Evolutionary conservation across 1,140 invertebrate genomes (phyloP), one percentile per base, ranked within the genome.

Genomic region (Brachionus koreanus): DNA sequence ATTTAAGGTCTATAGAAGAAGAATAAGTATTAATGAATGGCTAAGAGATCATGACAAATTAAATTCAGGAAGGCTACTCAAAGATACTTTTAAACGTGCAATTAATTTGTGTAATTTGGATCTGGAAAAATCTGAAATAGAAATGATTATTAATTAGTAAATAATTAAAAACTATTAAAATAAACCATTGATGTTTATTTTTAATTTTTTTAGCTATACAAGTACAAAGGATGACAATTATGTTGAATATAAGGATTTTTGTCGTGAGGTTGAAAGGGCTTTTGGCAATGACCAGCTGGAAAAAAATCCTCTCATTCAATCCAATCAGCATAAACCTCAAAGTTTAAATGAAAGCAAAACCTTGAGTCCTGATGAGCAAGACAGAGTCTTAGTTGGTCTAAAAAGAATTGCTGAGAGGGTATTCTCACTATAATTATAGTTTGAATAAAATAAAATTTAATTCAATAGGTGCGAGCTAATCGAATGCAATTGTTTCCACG

Each of bases 11-110:
- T 84, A 83, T 77, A 86, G 85, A 82, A 86, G 87, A 65, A 85
- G 88, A 83, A 83, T 89, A 6, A 75, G 88, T 33, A 84, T 88
- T 12, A 84, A 86, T 29, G 88, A 89, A 33, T 88, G 86, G 83
- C 85, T 89, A 84, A 85, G 83, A 82, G 87, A 88, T 83, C 88
- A 88, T 84, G 88, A 89, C 84, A 89, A 89, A 74, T 83, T 88
- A 13, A 85, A 85, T 25, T 86, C 85, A 19, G 88, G 88, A 12
- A 84, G 86, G 63, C 84, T 89, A 84, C 67, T 85, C 33, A 88
- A 88, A 83, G 86, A 83, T 19, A 86, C 86, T 16, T 89, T 89
- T 85, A 83, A 86, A 35, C 83, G 88, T 83, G 88, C 88, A 72
- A 83, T 89, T 7, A 86, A 86, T 82, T 84, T 88, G 19, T 87